Base-by-base conservation (phyloP, 2,888 invertebrate genomes). In the Tricholauxania praeusta region DNA sequence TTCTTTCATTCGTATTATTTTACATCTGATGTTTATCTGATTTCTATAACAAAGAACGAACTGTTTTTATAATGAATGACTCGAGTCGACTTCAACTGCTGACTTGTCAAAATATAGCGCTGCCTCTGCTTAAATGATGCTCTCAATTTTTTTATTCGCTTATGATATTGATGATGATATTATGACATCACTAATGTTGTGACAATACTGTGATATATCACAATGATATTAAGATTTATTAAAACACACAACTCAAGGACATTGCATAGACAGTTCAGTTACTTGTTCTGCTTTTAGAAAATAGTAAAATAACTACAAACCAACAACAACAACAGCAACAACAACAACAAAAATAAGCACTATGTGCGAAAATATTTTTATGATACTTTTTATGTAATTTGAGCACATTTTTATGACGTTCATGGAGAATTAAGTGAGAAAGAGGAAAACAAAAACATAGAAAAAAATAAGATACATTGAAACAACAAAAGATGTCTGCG, bases 311-410 rank as follows among this genome's bases (percentile, higher is more conserved):
- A 39, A 10, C 10, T 39, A 39, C 39, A 57, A 15, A 28, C 1
- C 28, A 28, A 6, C 1, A 66, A n/a, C 28, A 66, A 66, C 32
- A 52, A 63, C 49, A 63, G 12, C 10, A 17, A 22, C 62, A 63
- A 8, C 47, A 63, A 48, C 62, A 63, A 48, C 19, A 49, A 63
- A 8, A 7, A 8, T 0, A n/a, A 47, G 12, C 39, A 39, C 39
- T 39, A 53, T 51, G 49, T 59, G 49, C 47, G 62, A 53, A 70
- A 70, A 70, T 53, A 70, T 62, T 70, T 69, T 60, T 69, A 53
- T 53, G 70, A 51, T 39, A 62, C 39, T 63, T 70, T 62, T 53
- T 63, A 53, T 70, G 70, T 70, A 63, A 63, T 70, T 70, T 32
- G 53, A 59, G 52, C 17, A 10, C 39, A 70, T 70, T 70, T 70